Evolutionary conservation across 2,797 vertebrate genomes (phyloP).

Genomic region (Denticeps clupeoides): DNA sequence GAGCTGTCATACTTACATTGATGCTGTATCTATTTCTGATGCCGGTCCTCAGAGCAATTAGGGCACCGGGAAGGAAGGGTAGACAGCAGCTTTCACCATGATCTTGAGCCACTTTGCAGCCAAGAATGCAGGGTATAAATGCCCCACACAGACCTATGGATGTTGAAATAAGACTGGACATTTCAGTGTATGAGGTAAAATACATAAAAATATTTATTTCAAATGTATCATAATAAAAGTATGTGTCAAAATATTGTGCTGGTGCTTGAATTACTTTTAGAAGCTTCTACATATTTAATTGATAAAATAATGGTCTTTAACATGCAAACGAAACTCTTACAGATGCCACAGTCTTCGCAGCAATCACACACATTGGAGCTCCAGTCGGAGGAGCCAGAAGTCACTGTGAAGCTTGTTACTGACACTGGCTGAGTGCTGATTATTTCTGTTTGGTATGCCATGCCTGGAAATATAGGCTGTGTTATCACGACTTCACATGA

Average conservation of each 20-base stretch:
- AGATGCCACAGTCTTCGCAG: conserved; percentile 63
- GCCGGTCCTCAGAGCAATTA: conserved; percentile 60
- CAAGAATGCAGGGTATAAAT: conserved; percentile 62
- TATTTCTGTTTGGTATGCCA: conserved; percentile 53
- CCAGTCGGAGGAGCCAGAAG: conserved; percentile 44
- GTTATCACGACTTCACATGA: too few species aligned
- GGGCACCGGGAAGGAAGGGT: conserved; percentile 56
- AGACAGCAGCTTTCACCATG: conserved; percentile 59
- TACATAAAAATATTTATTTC: not conserved
- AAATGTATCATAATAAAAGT: too few species aligned
- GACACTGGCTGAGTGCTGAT: conserved; percentile 53
- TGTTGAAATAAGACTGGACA: too few species aligned
- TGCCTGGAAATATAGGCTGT: conserved; percentile 34
- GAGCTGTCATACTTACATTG: too few species aligned
- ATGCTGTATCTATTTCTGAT: conserved; percentile 56
- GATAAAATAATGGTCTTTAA: too few species aligned
- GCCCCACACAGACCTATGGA: conserved; percentile 56
- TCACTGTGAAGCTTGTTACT: conserved; percentile 43
- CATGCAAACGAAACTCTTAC: too few species aligned
- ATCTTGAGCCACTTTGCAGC: conserved; percentile 58
- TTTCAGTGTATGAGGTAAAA: not conserved
- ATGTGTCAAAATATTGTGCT: too few species aligned
- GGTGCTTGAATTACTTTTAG: too few species aligned
- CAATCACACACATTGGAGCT: conserved; percentile 57
- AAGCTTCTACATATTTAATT: too few species aligned